A percentile compares a stretch with the other conserved stretches of the same genome.
These are phyloP conservation scores for Uloborus diversus DNA, from an alignment of 1,140 invertebrate species.

Conservation along the genomic window DNA sequence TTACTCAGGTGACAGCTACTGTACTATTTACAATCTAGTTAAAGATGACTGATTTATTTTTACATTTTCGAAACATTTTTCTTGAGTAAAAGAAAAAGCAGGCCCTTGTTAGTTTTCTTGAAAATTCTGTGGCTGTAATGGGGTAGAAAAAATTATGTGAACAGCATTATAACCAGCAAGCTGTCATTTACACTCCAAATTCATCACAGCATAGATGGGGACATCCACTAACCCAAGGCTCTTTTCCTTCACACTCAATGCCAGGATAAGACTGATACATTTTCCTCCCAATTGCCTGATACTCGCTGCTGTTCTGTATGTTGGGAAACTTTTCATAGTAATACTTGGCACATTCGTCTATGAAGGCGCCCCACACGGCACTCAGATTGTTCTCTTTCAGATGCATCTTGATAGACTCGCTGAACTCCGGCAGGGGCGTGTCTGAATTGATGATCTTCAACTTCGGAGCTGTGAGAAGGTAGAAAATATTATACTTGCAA, in stretches of 20 bases:
- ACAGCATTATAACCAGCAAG: too few species aligned
- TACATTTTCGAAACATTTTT: too few species aligned
- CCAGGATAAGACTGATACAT: slow-evolving; percentile 39
- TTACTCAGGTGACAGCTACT: too few species aligned
- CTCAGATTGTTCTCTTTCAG: slow-evolving; percentile 23
- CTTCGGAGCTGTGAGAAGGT: slow-evolving; percentile 12
- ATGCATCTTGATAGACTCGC: background rate
- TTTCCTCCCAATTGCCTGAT: slow-evolving; percentile 48
- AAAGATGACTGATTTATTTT: too few species aligned
- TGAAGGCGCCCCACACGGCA: slow-evolving; percentile 41
- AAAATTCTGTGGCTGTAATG: too few species aligned
- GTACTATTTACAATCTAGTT: too few species aligned
- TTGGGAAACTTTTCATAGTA: slow-evolving; percentile 39
- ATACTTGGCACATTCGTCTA: slow-evolving; percentile 48
- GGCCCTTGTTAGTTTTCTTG: too few species aligned
- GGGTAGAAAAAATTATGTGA: too few species aligned
- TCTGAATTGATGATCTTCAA: slow-evolving; percentile 28
- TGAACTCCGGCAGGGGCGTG: slow-evolving; percentile 43
- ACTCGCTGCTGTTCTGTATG: slow-evolving; percentile 52
- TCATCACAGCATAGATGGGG: too few species aligned
- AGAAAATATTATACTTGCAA: too few species aligned
- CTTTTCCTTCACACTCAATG: slow-evolving; percentile 48
- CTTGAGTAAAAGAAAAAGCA: too few species aligned
- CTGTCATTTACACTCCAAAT: too few species aligned
- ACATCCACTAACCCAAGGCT: slow-evolving; percentile 36